Evolutionary conservation across 2,888 invertebrate genomes (phyloP).

Genomic region (Orthosia incerta): DNA sequence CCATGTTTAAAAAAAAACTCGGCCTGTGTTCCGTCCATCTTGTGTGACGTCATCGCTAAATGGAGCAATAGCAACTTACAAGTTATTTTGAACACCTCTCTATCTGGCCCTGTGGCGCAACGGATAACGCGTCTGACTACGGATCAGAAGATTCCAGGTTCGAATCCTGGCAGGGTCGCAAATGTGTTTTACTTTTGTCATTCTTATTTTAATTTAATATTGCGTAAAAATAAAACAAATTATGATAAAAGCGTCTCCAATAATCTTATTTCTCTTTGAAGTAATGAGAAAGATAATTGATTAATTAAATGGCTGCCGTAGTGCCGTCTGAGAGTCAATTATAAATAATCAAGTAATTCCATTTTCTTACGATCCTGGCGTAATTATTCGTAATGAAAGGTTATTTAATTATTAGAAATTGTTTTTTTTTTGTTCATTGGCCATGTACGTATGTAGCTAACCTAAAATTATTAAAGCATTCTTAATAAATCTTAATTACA

Average conservation of each 20-base stretch:
- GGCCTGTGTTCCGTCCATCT: not conserved
- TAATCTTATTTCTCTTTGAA: constrained; percentile 32
- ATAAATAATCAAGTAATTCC: constrained; percentile 43
- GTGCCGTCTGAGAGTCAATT: constrained; percentile 32
- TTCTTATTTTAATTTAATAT: not conserved
- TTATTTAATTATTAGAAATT: constrained; percentile 17
- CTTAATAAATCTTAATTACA: not conserved
- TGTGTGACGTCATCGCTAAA: constrained; percentile 39
- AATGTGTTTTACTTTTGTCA: constrained; percentile 52
- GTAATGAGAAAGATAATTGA: constrained; percentile 47
- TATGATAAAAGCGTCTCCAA: constrained; percentile 32
- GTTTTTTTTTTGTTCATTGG: not conserved
- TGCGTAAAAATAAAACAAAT: not conserved
- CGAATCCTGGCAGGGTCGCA: constrained; percentile 92
- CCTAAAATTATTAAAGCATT: not conserved
- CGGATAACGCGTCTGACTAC: constrained; percentile 94
- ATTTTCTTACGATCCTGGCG: constrained; percentile 29
- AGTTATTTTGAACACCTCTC: not conserved
- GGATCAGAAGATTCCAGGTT: constrained; percentile 94
- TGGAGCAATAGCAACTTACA: not conserved
- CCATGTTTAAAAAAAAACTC: constrained; percentile 5
- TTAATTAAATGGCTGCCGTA: constrained; percentile 37
- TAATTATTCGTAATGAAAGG: constrained; percentile 38
- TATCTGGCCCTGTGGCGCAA: constrained; percentile 92
- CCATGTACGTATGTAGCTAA: not conserved